phyloP scores from a whole-genome alignment of 2,888 invertebrate species.

The Deroplatys truncata region DNA sequence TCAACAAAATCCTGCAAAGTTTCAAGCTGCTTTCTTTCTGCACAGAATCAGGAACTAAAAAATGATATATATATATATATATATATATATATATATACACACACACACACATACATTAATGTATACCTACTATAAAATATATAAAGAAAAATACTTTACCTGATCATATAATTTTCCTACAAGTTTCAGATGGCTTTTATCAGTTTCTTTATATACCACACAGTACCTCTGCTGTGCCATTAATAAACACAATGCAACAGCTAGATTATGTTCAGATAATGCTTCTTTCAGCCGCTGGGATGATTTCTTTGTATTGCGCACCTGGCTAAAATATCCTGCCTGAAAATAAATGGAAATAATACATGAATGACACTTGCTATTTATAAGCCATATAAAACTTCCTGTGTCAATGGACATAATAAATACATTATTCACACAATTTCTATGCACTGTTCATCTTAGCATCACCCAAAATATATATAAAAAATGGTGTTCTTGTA shows the following conservation, averaged over 20 bases:
- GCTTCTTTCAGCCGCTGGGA: constrained; percentile 93
- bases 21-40: too few relatives aligned
- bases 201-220: constrained; percentile 81
- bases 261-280: constrained; percentile 87
- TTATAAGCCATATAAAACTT: neutral
- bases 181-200: constrained; percentile 74
- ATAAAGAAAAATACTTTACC: neutral
- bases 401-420: too few relatives aligned
- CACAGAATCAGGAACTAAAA: too few relatives aligned
- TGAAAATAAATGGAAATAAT: constrained; percentile 43
- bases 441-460: too few relatives aligned
- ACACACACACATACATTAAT: too few relatives aligned
- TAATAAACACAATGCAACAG: constrained; percentile 86
- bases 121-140: neutral
- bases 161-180: constrained; percentile 64
- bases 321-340: constrained; percentile 97
- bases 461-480: neutral
- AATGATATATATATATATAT: too few relatives aligned
- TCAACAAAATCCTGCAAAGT: too few relatives aligned
- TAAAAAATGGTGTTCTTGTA: neutral
- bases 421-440: too few relatives aligned
- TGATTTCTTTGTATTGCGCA: constrained; percentile 93
- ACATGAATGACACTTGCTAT: neutral
- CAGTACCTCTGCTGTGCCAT: constrained; percentile 97
- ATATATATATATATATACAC: too few relatives aligned